These are phyloP conservation scores for Hymenochirus boettgeri DNA, from an alignment of 2,113 vertebrate genomes.

Conservation along the genomic window DNA sequence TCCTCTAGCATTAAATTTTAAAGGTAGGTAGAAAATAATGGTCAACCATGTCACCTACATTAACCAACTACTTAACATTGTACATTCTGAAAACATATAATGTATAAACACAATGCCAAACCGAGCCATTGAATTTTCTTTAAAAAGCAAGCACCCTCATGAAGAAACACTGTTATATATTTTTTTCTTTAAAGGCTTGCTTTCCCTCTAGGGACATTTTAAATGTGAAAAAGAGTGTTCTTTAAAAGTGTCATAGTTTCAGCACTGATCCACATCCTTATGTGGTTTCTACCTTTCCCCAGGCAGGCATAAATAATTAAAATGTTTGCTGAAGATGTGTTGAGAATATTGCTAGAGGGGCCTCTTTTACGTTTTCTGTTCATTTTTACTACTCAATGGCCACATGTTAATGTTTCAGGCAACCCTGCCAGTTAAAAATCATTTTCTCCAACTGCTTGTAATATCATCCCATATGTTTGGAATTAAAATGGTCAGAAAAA, in stretches of 20 bases:
- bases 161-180: background rate
- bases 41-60: background rate
- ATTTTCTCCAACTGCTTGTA: constrained; percentile 8
- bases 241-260: constrained; percentile 37
- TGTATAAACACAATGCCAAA: background rate
- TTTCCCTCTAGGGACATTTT: background rate
- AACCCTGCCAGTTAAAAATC: constrained; percentile 15
- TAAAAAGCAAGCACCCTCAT: background rate
- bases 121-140: constrained; percentile 3
- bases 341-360: constrained; percentile 33
- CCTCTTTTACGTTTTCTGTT: constrained; percentile 31
- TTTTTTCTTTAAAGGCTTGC: constrained; percentile 12
- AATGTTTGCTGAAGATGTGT: constrained; percentile 37
- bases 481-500: background rate
- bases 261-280: constrained; percentile 16
- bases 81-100: constrained; percentile 2
- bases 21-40: too few relatives aligned
- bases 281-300: constrained; percentile 34
- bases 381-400: constrained; percentile 24
- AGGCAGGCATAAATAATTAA: constrained; percentile 42
- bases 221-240: constrained; percentile 20
- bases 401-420: constrained; percentile 37
- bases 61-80: background rate
- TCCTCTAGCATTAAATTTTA: too few relatives aligned
- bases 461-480: background rate